A percentile compares a stretch with the other conserved stretches of the same genome.
These are phyloP conservation scores for Salminus brasiliensis DNA, from an alignment of 2,113 vertebrate species.

Conservation along the genomic window DNA sequence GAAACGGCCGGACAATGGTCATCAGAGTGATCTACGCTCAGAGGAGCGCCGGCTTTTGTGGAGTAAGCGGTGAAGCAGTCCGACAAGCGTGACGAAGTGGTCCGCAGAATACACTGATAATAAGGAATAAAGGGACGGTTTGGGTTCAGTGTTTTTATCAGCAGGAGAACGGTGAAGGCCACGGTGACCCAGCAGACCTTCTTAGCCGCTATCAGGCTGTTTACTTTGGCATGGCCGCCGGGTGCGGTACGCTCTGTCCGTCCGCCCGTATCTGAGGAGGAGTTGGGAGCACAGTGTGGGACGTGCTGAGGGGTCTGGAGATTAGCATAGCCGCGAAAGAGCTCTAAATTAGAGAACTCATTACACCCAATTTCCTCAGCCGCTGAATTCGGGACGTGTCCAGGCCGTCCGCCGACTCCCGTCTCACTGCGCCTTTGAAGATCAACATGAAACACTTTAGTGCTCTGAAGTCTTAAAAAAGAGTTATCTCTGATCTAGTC, in stretches of 20 bases:
- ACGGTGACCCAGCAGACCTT: not conserved
- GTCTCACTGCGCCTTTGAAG: not conserved
- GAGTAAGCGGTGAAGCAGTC: not conserved
- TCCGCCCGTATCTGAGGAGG: not conserved
- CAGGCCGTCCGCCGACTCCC: too few relatives aligned
- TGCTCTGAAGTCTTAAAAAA: too few relatives aligned
- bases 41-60: conserved; percentile 5
- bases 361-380: not conserved
- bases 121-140: not conserved
- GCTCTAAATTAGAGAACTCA: not conserved
- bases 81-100: not conserved
- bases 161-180: not conserved
- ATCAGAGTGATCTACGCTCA: conserved; percentile 16
- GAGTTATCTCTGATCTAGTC: not conserved
- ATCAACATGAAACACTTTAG: not conserved
- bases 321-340: not conserved
- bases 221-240: too few relatives aligned
- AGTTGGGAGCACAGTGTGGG: not conserved
- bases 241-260: not conserved
- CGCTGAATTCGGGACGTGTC: not conserved
- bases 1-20: conserved; percentile 25
- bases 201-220: not conserved
- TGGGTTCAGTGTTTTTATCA: not conserved
- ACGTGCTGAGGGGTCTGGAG: not conserved
- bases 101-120: not conserved